A percentile compares a stretch with the other conserved stretches of the same genome.
These are phyloP conservation scores for Oreocharis arfaki DNA, from an alignment of 2,113 vertebrate genomes.

Conservation along the genomic window DNA sequence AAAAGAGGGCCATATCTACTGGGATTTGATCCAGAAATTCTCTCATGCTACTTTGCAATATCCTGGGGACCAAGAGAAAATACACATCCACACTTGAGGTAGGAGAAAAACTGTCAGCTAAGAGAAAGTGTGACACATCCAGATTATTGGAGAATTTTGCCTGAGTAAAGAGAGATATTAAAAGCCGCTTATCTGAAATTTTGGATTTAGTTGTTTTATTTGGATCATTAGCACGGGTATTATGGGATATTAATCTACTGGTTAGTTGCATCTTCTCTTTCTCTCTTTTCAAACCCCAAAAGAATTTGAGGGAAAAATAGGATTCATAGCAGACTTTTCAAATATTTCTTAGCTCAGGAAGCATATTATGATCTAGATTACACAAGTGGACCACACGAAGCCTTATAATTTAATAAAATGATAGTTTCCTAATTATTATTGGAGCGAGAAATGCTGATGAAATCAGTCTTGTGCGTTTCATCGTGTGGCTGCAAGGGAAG, in stretches of 20 bases:
- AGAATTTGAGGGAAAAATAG: not conserved
- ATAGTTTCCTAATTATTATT: not conserved
- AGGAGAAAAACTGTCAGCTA: not conserved
- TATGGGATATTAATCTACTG: not conserved
- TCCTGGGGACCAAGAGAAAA: not conserved
- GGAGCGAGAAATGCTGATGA: not conserved
- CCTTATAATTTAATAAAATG: not conserved
- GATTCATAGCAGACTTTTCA: not conserved
- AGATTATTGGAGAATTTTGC: not conserved
- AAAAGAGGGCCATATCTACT: rapidly evolving
- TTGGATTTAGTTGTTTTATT: not conserved
- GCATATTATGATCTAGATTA: not conserved
- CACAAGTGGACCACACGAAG: not conserved
- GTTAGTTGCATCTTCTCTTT: not conserved
- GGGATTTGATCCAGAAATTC: not conserved
- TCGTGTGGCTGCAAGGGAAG: rapidly evolving
- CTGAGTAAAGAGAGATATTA: not conserved
- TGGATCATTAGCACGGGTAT: not conserved
- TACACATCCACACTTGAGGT: not conserved
- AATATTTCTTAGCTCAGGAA: not conserved
- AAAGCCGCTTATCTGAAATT: not conserved
- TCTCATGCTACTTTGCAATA: not conserved
- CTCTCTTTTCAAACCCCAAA: not conserved
- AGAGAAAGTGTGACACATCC: not conserved
- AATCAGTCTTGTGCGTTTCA: rapidly evolving